phyloP scores from a whole-genome alignment of 2,888 invertebrate genomes.

The Euplagia quadripunctaria region DNA sequence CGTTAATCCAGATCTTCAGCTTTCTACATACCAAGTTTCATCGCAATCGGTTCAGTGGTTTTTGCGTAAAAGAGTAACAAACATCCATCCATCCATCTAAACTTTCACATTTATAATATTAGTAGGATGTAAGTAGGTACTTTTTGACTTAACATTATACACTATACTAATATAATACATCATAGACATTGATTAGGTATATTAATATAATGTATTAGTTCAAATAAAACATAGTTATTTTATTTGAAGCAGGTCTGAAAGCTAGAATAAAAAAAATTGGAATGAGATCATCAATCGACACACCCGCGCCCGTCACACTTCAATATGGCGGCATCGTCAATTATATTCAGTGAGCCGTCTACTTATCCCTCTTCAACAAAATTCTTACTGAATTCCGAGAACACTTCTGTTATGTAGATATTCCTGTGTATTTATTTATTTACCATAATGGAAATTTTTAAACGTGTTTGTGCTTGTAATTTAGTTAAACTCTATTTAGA shows the following conservation, averaged over 20 bases:
- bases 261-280: neutral
- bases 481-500: neutral
- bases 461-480: neutral
- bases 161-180: too few species aligned
- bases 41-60: too few species aligned
- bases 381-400: constrained; percentile 15
- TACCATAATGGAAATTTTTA: neutral
- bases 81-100: too few species aligned
- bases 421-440: constrained; percentile 9
- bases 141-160: too few species aligned
- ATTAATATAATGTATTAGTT: too few species aligned
- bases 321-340: constrained; percentile 25
- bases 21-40: too few species aligned
- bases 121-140: too few species aligned
- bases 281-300: constrained; percentile 17
- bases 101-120: too few species aligned
- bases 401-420: constrained; percentile 22
- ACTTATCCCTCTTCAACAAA: constrained; percentile 19
- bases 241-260: neutral
- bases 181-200: too few species aligned
- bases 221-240: too few species aligned
- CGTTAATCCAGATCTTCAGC: too few species aligned
- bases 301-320: constrained; percentile 1
- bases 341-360: constrained; percentile 28
- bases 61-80: too few species aligned